A percentile compares a stretch with the other conserved stretches of the same genome.
phyloP scores from a whole-genome alignment of 2,113 vertebrate species.

The Chrysochloris asiatica region DNA sequence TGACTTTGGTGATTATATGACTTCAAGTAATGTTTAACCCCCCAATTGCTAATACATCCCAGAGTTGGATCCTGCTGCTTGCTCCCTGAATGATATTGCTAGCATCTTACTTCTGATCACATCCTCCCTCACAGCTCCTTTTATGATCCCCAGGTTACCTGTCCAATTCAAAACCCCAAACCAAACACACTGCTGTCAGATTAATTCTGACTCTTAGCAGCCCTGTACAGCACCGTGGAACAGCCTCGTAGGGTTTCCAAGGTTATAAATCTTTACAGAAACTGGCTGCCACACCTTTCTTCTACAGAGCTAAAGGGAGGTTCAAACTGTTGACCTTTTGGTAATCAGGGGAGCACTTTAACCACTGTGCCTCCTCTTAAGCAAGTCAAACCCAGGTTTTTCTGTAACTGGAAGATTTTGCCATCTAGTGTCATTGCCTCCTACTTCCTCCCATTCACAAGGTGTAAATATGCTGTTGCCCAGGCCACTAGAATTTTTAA shows the following conservation, averaged over 20 bases:
- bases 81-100: no score
- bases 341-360: not conserved
- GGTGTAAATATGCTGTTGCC: not conserved
- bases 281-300: not conserved
- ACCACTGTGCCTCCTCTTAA: not conserved
- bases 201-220: not conserved
- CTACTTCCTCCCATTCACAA: not conserved
- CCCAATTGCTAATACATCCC: not conserved
- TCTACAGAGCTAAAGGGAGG: not conserved
- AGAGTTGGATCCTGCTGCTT: not conserved
- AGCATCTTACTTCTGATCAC: no score
- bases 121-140: not conserved
- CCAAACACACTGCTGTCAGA: not conserved
- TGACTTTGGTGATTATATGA: not conserved
- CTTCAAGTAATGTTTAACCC: not conserved
- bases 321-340: not conserved
- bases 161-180: not conserved
- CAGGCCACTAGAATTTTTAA: not conserved
- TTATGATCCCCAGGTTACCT: not conserved
- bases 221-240: not conserved
- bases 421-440: not conserved
- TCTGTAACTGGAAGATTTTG: not conserved
- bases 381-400: not conserved
- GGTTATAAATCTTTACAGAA: not conserved
- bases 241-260: not conserved